Evolutionary conservation across 2,113 vertebrate genomes (phyloP), one percentile per base, ranked within the genome.

Genomic region (Cnemophilus loriae): DNA sequence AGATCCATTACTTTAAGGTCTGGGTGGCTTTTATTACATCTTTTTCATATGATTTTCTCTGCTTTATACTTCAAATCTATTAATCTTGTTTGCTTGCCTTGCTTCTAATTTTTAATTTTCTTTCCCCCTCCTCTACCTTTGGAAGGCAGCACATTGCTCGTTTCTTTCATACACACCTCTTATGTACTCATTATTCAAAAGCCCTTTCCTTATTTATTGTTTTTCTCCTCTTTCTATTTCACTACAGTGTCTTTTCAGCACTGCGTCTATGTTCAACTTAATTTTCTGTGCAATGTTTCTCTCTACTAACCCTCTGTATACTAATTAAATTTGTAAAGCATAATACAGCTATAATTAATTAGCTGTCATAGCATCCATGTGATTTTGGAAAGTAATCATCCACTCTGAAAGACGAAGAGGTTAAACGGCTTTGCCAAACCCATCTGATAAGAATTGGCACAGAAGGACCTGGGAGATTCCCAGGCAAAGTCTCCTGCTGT

Each of bases 71-170:
- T 90, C 28, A 92, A n/a, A 80, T 63, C 42, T 56, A 68, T 92
- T 84, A 2, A 84, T 86, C 56, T 92, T 53, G 26, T 39, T 90
- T 70, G 22, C 32, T 56, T 81, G 47, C 21, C 26, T 90, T 90
- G 27, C 37, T 92, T 82, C 64, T 89, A 91, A 94, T 89, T 94
- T 92, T 92, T 95, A 84, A 94, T 95, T 95, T 95, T 70, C 56
- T 93, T 91, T 84, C 35, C 37, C 6, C n/a, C 21, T 93, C 18
- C 23, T 81, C 33, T 75, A 5, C 13, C 39, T 95, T 70, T 64
- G 27, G 27, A 87, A 87, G 39, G 32, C 24, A 81, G 16, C 10
- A 78, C 18, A 55, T 20, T 4, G 13, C 59, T 78, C 3, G 10
- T 82, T 82, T 76, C 28, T 84, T 83, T 61, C 33, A n/a, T 26